Evolutionary conservation across 2,888 invertebrate genomes (phyloP), one percentile per base, ranked within the genome.

Genomic region (Crossocerus cetratus): DNA sequence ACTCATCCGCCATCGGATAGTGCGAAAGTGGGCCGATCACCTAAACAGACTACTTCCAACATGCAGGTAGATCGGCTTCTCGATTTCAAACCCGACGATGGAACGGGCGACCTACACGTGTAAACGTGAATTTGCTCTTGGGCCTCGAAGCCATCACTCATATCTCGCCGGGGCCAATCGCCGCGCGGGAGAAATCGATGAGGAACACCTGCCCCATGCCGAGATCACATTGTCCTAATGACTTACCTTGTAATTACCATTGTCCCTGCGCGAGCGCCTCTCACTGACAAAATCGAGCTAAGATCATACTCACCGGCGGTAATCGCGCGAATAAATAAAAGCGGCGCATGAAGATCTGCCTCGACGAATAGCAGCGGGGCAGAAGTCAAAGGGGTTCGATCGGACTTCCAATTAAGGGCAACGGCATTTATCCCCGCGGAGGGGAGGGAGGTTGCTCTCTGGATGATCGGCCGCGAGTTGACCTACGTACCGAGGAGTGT

Each of bases 211-310:
- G 84, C 84, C 83, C 80, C 83, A 84, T 83, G 83, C 76, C 69
- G 84, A 76, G 83, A 80, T 74, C 69, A 77, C 80, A 83, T 83
- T 84, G 84, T 81, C 76, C 76, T 83, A 84, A 86, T 83, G 81
- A 82, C 71, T 78, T 73, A 67, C 72, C 81, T 80, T 83, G 86
- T 86, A 85, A 86, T 86, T 85, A 82, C 82, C 77, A 86, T 86
- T 85, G 83, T 85, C 81, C 67, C 74, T 69, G 72, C 78, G 71
- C 78, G 82, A 78, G 68, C 76, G 59, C 72, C 63, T 70, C 68
- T 64, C 69, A 79, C 75, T 73, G 71, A 69, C 67, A 65, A 70
- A 77, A 80, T 77, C 71, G 74, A 74, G 66, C 65, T 60, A 76
- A 63, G 42, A 32, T 32, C 32, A 32, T n/a, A n/a, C 8, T 32